Evolutionary conservation across 2,797 vertebrate species (phyloP).

Genomic region (Coilia nasus): DNA sequence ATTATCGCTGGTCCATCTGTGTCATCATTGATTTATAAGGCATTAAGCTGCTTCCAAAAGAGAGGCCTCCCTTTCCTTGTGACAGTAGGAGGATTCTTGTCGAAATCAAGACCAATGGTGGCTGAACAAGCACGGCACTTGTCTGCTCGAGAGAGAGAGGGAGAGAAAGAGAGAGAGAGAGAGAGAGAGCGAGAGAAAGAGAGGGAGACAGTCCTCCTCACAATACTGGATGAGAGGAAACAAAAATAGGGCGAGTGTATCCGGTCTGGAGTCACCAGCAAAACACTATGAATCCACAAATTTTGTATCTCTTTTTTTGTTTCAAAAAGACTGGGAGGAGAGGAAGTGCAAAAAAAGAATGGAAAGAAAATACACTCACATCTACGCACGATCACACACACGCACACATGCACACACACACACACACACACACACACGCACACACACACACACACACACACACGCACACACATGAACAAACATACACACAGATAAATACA

Average conservation of each 20-base stretch:
- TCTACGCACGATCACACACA: constrained; percentile 54
- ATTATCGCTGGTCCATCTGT: constrained; percentile 99
- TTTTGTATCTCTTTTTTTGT: constrained; percentile 73
- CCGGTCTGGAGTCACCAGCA: constrained; percentile 58
- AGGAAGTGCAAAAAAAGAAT: constrained; percentile 71
- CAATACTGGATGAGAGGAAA: constrained; percentile 66
- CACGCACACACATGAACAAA: constrained; percentile 36
- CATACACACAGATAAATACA: neutral
- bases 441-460: neutral
- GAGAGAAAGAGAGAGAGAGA: constrained; percentile 77
- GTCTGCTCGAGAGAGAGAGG: constrained; percentile 80
- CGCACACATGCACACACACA: constrained; percentile 7
- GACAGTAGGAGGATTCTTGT: constrained; percentile 90
- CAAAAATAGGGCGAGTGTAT: constrained; percentile 81
- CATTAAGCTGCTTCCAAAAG: constrained; percentile 94
- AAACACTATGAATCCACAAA: constrained; percentile 87
- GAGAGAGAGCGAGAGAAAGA: neutral
- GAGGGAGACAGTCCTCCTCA: constrained; percentile 50
- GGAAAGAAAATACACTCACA: constrained; percentile 63
- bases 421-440: constrained; percentile 61
- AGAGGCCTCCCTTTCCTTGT: constrained; percentile 80
- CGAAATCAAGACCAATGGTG: constrained; percentile 86
- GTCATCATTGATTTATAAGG: constrained; percentile 99
- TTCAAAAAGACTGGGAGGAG: constrained; percentile 74
- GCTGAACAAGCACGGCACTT: constrained; percentile 81